Base-by-base conservation (phyloP, 2,888 invertebrate species). In the Mimachlamys varia region DNA sequence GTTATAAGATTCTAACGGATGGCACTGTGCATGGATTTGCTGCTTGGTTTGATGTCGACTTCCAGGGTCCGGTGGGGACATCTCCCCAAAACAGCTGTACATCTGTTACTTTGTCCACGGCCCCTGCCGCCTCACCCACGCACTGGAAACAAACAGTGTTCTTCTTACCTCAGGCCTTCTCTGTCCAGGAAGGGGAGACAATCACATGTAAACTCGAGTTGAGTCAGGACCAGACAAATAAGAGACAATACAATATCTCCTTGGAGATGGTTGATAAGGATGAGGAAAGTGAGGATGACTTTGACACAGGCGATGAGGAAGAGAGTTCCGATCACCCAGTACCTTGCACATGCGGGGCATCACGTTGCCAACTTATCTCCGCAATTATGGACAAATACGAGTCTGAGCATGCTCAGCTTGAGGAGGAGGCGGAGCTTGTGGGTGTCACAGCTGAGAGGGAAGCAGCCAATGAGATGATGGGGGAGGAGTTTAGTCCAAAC, bases 141-240 rank as follows among this genome's bases (percentile, higher is more conserved):
- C 99, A 99, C 97, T 99, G 99, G 99, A 98, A 99, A 96, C 99
- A 99, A 96, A 99, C 99, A 0, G 97, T 99, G 0, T 98, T 99
- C 96, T 98, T 98, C 95, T 97, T 99, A 22, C 98, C 98, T 92
- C 97, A 98, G 93, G 98, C 98, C 55, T 97, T 98, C 88, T 96
- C 97, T 89, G 98, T 98, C 0, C 98, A 98, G 93, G 97, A 97
- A 97, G 98, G 98, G n/a, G 95, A 96, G 50, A 90, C 76, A 17
- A 91, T 96, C 27, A 91, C 90, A 58, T 95, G 95, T 92, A 92
- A 91, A 44, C 89, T 96, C 19, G 93, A 93, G 7, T 92, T 96
- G 33, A 90, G 91, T 0, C 95, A 95, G 89, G 95, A 95, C 90
- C 76, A 89, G 19, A 49, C 13, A 0, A 95, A 95, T 91, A 94